A percentile compares a stretch with the other conserved stretches of the same genome.
These are phyloP conservation scores for Manduca sexta DNA, from an alignment of 1,140 invertebrate genomes.

Conservation along the genomic window DNA sequence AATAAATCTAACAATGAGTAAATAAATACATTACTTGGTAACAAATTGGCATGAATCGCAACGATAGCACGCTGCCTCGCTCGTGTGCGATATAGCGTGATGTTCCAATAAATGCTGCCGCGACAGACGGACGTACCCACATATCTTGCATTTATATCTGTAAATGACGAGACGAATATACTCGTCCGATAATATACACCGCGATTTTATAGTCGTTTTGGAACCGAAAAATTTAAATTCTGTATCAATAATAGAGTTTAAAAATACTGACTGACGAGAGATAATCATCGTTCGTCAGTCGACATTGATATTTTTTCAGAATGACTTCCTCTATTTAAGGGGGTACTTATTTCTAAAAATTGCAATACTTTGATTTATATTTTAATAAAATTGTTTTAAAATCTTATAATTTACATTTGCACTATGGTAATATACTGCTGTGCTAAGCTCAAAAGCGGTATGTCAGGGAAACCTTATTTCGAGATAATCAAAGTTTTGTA, in stretches of 20 bases:
- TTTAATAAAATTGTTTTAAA: neutral
- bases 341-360: neutral
- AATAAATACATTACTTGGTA: conserved; percentile 27
- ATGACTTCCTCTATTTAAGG: neutral
- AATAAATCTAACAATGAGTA: neutral
- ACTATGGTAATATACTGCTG: no score
- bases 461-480: no score
- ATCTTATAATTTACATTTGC: neutral
- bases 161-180: no score
- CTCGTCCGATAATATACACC: no score
- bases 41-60: conserved; percentile 48
- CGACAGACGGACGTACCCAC: conserved; percentile 41
- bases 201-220: no score
- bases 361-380: neutral
- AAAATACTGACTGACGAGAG: no score
- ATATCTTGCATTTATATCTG: conserved; percentile 64
- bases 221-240: no score
- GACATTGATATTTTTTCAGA: no score
- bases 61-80: conserved; percentile 30
- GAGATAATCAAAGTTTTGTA: no score
- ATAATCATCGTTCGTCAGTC: no score
- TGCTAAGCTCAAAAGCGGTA: no score
- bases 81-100: conserved; percentile 46
- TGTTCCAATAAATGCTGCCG: conserved; percentile 63
- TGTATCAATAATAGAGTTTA: no score